These are phyloP conservation scores for Gymnocephalus cernua DNA, from an alignment of 2,113 vertebrate genomes.

Conservation along the genomic window DNA sequence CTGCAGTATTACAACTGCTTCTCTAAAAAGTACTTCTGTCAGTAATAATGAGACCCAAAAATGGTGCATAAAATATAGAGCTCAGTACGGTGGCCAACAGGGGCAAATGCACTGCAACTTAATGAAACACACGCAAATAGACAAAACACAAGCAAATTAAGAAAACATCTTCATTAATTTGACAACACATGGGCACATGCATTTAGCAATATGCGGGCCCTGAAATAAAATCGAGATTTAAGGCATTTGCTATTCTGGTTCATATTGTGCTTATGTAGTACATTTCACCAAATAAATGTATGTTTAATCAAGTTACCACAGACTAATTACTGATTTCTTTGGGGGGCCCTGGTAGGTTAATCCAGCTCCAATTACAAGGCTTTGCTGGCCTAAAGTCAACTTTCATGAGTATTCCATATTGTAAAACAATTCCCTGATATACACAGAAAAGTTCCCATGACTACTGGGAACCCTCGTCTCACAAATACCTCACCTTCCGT, in stretches of 20 bases:
- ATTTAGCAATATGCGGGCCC: no score
- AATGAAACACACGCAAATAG: no score
- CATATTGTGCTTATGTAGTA: not conserved
- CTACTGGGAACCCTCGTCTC: not conserved
- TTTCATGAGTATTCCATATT: conserved; percentile 17
- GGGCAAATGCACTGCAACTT: no score
- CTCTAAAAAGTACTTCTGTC: not conserved
- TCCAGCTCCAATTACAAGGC: not conserved
- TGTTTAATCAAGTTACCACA: not conserved
- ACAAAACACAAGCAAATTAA: no score
- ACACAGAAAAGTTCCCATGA: not conserved
- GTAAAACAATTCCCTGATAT: not conserved
- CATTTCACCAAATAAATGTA: not conserved
- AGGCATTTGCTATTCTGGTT: not conserved
- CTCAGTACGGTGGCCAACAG: no score
- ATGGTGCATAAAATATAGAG: no score
- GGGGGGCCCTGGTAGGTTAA: not conserved
- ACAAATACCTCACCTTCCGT: not conserved
- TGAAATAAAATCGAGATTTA: not conserved
- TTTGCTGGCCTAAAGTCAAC: not conserved
- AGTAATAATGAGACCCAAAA: no score
- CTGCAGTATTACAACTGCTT: not conserved
- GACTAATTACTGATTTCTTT: not conserved
- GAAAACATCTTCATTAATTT: no score
- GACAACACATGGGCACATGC: no score